phyloP scores from a whole-genome alignment of 2,113 vertebrate species.

The Copsychus sechellarum region DNA sequence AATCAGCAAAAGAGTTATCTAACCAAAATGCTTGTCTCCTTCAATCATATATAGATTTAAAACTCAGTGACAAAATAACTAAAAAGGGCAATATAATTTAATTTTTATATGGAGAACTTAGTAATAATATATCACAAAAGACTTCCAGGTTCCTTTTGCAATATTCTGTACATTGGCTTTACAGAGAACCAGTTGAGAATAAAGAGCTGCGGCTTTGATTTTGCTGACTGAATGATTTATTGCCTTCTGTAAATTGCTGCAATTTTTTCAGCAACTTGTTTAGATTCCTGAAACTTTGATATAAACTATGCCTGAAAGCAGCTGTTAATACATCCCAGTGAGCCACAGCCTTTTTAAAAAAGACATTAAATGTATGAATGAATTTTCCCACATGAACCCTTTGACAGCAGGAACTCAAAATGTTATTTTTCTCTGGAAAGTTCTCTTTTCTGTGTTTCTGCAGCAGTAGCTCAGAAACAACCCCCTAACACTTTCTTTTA shows the following conservation, averaged over 20 bases:
- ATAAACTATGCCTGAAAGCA: not conserved
- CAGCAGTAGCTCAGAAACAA: not conserved
- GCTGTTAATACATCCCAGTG: not conserved
- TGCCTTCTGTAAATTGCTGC: not conserved
- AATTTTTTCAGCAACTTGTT: conserved; percentile 4
- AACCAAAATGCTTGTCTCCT: not conserved
- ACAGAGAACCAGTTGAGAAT: not conserved
- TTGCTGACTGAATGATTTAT: not conserved
- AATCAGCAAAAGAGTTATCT: not conserved
- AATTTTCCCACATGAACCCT: not conserved
- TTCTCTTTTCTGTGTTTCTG: not conserved
- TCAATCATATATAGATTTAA: not conserved
- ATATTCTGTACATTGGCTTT: not conserved
- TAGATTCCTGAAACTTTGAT: not conserved
- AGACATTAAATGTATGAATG: not conserved
- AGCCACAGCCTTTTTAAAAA: not conserved
- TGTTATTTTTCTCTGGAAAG: not conserved
- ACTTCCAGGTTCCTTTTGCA: not conserved
- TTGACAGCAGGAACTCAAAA: not conserved
- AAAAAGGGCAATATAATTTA: not conserved
- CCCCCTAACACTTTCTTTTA: not conserved
- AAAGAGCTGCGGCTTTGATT: not conserved
- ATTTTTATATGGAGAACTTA: not conserved
- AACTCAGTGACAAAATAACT: not conserved
- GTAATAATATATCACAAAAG: not conserved